Evolutionary conservation across 2,113 vertebrate genomes (phyloP).

Genomic region (Anoplopoma fimbria): DNA sequence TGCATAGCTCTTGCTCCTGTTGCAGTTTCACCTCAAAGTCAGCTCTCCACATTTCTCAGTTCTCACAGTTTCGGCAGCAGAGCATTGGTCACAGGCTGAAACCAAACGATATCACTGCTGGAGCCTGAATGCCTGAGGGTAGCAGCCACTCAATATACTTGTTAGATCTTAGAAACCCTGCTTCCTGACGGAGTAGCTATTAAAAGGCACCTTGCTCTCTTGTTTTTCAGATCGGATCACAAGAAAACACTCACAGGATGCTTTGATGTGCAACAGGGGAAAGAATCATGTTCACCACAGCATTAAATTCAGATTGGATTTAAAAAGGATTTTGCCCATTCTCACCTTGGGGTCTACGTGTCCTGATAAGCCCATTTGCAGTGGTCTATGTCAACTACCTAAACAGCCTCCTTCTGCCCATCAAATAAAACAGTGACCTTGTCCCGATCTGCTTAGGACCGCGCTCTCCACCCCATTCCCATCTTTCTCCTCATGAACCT

Average conservation of each 20-base stretch:
- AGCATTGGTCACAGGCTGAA: constrained; percentile 31
- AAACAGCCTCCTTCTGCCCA: constrained; percentile 39
- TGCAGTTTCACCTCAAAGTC: constrained; percentile 54
- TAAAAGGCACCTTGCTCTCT: constrained; percentile 53
- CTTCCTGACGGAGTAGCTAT: constrained; percentile 27
- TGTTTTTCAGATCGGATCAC: constrained; percentile 47
- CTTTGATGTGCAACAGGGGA: constrained; percentile 45
- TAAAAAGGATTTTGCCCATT: constrained; percentile 62
- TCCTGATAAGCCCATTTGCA: constrained; percentile 62
- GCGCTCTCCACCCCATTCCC: constrained; percentile 22
- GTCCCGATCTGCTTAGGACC: constrained; percentile 42
- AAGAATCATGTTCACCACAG: constrained; percentile 49
- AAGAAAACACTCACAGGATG: constrained; percentile 34
- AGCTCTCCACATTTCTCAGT: constrained; percentile 39
- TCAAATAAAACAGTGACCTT: constrained; percentile 63
- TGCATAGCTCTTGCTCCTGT: not conserved
- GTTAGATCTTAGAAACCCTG: constrained; percentile 41
- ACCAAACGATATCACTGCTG: constrained; percentile 12
- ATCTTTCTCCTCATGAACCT: constrained; percentile 49
- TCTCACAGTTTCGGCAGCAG: constrained; percentile 36
- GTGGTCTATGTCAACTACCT: constrained; percentile 52
- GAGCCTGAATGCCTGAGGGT: constrained; percentile 13
- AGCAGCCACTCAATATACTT: constrained; percentile 28
- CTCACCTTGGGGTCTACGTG: constrained; percentile 67
- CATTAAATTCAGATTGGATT: constrained; percentile 69